Base-by-base conservation (phyloP, 1,140 invertebrate species). In the Atta colombica region DNA sequence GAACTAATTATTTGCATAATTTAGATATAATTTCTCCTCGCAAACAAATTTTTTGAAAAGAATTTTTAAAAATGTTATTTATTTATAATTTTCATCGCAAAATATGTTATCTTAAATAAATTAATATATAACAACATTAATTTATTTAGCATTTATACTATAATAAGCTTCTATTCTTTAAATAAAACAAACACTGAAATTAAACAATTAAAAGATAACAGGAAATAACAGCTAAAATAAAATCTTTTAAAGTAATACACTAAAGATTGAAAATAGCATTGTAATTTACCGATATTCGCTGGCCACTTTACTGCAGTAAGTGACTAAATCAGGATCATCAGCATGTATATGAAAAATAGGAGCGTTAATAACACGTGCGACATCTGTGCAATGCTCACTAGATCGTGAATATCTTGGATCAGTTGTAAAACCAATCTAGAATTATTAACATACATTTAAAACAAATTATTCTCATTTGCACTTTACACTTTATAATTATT, bases 321-420 rank as follows among this genome's bases (percentile, higher is more conserved):
- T 96, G 10, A 99, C 98, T 35, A 98, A 98, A 94, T 99, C 98
- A 0, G 98, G 97, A 95, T 99, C 98, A 93, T 99, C 99, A 21
- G 96, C 97, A 94, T 99, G 99, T 0, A 99, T 98, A 93, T 99
- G 99, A 93, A 99, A 98, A 78, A 99, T 98, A 0, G 99, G 99
- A 18, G 98, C 98, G 90, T 98, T 97, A 0, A 99, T 97, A 25
- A 98, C 97, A 87, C 98, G 97, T 0, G 97, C 98, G 45, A 99
- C 97, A 94, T 99, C 98, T 89, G 95, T 96, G 82, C 97, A 97
- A 90, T 97, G 97, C 0, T 94, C 94, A 25, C 96, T 96, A 45
- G 97, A 97, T 71, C 97, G 95, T 0, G 96, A 96, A 90, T 97
- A 97, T 39, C 98, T 95, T 3, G 99, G 98, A 95, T 99, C 98